These are phyloP conservation scores for Dromius quadrimaculatus DNA, from an alignment of 2,888 invertebrate species.

Conservation along the genomic window DNA sequence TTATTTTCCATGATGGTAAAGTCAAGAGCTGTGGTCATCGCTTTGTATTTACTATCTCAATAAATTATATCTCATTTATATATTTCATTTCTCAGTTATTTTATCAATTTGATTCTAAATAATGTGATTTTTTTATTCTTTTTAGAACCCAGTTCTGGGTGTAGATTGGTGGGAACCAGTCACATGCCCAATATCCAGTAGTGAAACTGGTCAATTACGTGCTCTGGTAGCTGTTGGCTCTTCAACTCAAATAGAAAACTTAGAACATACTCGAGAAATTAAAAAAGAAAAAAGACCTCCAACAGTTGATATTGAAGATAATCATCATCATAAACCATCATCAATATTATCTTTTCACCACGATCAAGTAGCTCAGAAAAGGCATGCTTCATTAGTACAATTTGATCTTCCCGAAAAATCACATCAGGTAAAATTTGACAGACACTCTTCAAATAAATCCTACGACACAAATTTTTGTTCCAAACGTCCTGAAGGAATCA, in stretches of 20 bases:
- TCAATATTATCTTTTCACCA: not conserved
- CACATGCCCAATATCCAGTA: constrained; percentile 65
- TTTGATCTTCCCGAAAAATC: not conserved
- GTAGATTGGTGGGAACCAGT: constrained; percentile 73
- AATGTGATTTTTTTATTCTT: constrained; percentile 33
- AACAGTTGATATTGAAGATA: not conserved
- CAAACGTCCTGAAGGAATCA: not conserved
- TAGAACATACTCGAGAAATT: constrained; percentile 64
- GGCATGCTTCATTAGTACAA: not conserved
- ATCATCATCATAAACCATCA: not conserved
- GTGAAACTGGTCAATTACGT: constrained; percentile 69
- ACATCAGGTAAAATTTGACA: constrained; percentile 4
- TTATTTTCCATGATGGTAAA: too few relatives aligned
- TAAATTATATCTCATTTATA: not conserved
- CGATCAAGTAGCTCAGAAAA: not conserved
- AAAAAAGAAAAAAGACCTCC: constrained; percentile 5
- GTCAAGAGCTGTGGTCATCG: too few relatives aligned
- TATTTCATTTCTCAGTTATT: not conserved
- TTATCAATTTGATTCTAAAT: not conserved
- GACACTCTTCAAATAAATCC: constrained; percentile 3
- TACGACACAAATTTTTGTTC: not conserved
- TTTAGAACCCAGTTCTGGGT: constrained; percentile 72
- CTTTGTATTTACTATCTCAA: not conserved
- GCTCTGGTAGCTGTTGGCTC: constrained; percentile 73
- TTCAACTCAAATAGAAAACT: constrained; percentile 70